Percentiles rank a stretch among this genome's conserved stretches.
Evolutionary conservation across 35 echinoderm and acorn worm genomes (phyloP).

Genomic region (Chiridota heheva): DNA sequence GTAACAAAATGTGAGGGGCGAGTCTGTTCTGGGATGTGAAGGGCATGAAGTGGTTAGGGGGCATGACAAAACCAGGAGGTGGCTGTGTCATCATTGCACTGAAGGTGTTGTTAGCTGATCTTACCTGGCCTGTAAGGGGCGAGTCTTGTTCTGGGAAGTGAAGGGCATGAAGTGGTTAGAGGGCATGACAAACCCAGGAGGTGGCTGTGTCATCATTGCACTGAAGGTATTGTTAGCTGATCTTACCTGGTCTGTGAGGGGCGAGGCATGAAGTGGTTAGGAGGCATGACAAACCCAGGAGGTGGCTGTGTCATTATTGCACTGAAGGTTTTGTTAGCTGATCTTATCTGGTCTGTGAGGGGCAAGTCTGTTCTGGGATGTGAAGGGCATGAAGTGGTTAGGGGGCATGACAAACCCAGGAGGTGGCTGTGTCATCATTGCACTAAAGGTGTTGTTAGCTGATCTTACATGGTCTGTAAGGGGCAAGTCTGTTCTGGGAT

Average conservation of each 20-base stretch:
- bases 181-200: slow-evolving; percentile 11
- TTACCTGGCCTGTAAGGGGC: background rate
- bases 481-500: background rate
- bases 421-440: slow-evolving; percentile 11
- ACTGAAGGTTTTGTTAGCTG: background rate
- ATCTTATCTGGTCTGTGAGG: no score
- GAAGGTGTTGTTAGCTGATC: background rate
- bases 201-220: slow-evolving; percentile 35
- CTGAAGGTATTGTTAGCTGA: background rate
- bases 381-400: background rate
- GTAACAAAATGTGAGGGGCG: no score
- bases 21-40: background rate
- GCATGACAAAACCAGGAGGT: slow-evolving; percentile 9
- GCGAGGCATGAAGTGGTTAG: slow-evolving; percentile 36
- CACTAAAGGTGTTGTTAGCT: background rate
- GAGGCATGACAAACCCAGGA: slow-evolving; percentile 36
- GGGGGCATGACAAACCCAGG: slow-evolving; percentile 11
- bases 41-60: background rate
- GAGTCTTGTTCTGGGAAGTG: background rate
- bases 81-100: slow-evolving; percentile 34
- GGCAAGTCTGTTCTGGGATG: no score
- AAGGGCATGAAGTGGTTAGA: background rate
- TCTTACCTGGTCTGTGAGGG: slow-evolving; percentile 1
- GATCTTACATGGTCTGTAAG: background rate
- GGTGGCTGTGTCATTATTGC: slow-evolving; percentile 32